These are phyloP conservation scores for Calephelis nemesis DNA, from an alignment of 1,140 invertebrate genomes.

Conservation along the genomic window DNA sequence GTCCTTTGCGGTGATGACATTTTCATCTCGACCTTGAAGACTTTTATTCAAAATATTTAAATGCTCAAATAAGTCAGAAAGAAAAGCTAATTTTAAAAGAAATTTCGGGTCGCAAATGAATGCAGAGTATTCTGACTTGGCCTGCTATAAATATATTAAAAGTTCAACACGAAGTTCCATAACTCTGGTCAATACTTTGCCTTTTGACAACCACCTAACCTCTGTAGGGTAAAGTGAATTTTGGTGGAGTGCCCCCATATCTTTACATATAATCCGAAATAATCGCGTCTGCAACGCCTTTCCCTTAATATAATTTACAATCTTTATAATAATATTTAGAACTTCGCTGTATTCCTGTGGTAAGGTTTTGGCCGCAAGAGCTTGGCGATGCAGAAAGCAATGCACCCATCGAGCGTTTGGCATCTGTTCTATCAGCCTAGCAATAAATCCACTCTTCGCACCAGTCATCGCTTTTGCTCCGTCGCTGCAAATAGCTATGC, in stretches of 20 bases:
- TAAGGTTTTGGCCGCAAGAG: too few species aligned
- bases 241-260: constrained; percentile 29
- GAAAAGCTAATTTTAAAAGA: constrained; percentile 30
- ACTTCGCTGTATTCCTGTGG: too few species aligned
- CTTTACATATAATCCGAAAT: too few species aligned
- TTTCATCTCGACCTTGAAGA: constrained; percentile 21
- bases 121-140: constrained; percentile 21
- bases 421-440: too few species aligned
- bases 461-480: too few species aligned
- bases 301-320: too few species aligned
- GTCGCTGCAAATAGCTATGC: too few species aligned
- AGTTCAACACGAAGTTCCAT: constrained; percentile 29
- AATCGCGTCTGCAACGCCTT: too few species aligned
- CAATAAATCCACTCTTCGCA: too few species aligned
- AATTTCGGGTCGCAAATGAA: constrained; percentile 18
- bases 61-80: constrained; percentile 24
- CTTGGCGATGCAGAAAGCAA: too few species aligned
- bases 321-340: too few species aligned
- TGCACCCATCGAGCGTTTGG: too few species aligned
- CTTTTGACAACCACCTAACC: constrained; percentile 32
- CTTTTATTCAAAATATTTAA: constrained; percentile 21
- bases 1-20: not conserved
- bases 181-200: constrained; percentile 30
- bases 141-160: constrained; percentile 25
- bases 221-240: constrained; percentile 34